Conservation (phyloP, 2,113 vertebrate genomes). For the Takifugu bimaculatus region DNA sequence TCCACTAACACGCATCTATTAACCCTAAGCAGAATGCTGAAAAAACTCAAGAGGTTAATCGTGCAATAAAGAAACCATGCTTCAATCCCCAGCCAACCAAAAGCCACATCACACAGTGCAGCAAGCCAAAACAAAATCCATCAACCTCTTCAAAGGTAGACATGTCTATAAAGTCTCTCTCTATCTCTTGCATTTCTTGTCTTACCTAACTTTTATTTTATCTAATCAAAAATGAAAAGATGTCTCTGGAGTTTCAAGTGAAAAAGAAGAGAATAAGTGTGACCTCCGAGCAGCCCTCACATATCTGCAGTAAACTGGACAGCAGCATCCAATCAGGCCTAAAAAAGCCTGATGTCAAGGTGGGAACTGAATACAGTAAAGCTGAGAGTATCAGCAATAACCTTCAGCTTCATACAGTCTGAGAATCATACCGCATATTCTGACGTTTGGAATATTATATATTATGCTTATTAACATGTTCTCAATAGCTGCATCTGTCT, state of each 20-base stretch:
- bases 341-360: constrained; percentile 25
- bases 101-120: not conserved
- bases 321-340: constrained; percentile 10
- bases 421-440: not conserved
- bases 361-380: constrained; percentile 4
- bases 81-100: constrained; percentile 8
- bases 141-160: constrained; percentile 42
- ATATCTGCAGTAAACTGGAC: not conserved
- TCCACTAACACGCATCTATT: constrained; percentile 4
- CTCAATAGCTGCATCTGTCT: not conserved
- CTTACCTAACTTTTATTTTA: constrained; percentile 8
- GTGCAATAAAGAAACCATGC: constrained; percentile 25
- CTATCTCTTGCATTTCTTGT: not conserved
- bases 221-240: constrained; percentile 12
- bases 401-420: too few species aligned
- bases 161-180: not conserved
- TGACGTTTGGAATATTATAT: not conserved
- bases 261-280: constrained; percentile 18
- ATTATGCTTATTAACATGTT: not conserved
- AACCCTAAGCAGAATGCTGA: constrained; percentile 6
- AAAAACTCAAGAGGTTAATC: not conserved
- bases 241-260: not conserved
- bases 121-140: constrained; percentile 7
- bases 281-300: constrained; percentile 3
- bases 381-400: too few species aligned